Conservation (phyloP, 1,140 invertebrate species). For the Drosophila bipectinata region DNA sequence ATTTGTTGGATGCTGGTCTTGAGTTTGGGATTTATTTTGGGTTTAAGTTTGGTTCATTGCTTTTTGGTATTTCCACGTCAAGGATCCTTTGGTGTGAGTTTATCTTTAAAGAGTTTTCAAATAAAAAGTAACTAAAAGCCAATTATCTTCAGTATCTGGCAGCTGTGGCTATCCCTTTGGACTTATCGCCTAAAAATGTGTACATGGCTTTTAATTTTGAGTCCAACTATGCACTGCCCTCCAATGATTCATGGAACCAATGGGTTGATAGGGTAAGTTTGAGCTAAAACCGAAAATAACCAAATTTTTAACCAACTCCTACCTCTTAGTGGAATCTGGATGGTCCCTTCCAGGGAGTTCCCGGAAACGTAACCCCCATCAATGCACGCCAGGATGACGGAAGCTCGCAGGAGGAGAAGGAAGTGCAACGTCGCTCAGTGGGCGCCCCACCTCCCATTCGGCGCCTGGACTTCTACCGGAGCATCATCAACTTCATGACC, state of each 20-base stretch:
- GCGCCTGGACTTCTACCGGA: slow-evolving; percentile 68
- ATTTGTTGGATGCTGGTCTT: slow-evolving; percentile 6
- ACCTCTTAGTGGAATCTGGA: slow-evolving; percentile 70
- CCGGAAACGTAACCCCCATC: slow-evolving; percentile 68
- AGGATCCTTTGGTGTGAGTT: slow-evolving; percentile 66
- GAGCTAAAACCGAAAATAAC: neutral
- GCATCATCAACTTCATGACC: slow-evolving; percentile 66
- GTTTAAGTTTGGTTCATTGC: neutral
- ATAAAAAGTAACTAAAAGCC: neutral
- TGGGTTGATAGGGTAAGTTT: slow-evolving; percentile 72
- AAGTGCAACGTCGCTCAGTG: slow-evolving; percentile 35
- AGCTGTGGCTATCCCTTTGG: slow-evolving; percentile 89
- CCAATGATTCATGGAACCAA: slow-evolving; percentile 67
- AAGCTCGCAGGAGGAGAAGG: slow-evolving; percentile 7
- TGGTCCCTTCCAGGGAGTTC: slow-evolving; percentile 56
- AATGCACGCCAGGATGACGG: slow-evolving; percentile 47
- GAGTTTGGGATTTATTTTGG: neutral
- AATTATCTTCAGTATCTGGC: slow-evolving; percentile 84
- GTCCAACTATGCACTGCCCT: slow-evolving; percentile 87
- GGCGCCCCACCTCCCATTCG: slow-evolving; percentile 37
- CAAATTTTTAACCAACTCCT: neutral
- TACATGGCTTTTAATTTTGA: slow-evolving; percentile 91
- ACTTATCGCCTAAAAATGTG: slow-evolving; percentile 87
- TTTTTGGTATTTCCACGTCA: slow-evolving; percentile 70
- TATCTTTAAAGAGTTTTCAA: neutral